Percentiles rank a stretch among this genome's conserved stretches.
Evolutionary conservation across 1,140 invertebrate species (phyloP).

Genomic region (Dendrolimus kikuchii): DNA sequence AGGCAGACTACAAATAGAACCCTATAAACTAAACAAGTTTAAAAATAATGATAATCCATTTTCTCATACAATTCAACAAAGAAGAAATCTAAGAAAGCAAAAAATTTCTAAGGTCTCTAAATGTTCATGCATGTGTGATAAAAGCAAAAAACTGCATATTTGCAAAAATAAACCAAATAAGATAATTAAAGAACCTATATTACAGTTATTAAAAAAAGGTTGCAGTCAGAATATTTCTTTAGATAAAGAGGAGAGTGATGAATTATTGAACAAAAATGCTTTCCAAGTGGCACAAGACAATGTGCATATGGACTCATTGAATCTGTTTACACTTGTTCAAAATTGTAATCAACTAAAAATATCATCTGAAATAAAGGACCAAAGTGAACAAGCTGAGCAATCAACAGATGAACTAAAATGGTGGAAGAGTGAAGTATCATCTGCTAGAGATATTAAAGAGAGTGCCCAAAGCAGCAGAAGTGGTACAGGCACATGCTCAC

Average conservation of each 20-base stretch:
- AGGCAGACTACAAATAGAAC: constrained; percentile 69
- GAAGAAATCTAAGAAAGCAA: constrained; percentile 5
- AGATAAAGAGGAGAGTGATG: constrained; percentile 28
- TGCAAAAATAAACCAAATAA: constrained; percentile 54
- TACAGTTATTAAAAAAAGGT: constrained; percentile 42
- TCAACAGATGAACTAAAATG: constrained; percentile 28
- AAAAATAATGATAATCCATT: constrained; percentile 11
- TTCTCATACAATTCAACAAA: constrained; percentile 6
- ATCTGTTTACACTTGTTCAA: constrained; percentile 45
- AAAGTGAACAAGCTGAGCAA: constrained; percentile 18
- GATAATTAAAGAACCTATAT: constrained; percentile 54
- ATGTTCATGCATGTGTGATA: constrained; percentile 39
- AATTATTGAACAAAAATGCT: constrained; percentile 8
- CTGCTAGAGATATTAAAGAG: constrained; percentile 27
- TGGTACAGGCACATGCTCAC: constrained; percentile 68
- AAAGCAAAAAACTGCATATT: constrained; percentile 32
- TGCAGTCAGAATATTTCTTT: constrained; percentile 18
- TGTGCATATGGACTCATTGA: constrained; percentile 32
- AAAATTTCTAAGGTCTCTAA: constrained; percentile 17
- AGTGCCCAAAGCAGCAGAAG: constrained; percentile 24
- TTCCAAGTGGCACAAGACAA: constrained; percentile 7
- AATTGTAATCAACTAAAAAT: constrained; percentile 57
- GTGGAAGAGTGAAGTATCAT: constrained; percentile 40
- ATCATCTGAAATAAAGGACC: constrained; percentile 22
- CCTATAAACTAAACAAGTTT: constrained; percentile 21